Base-by-base conservation (phyloP, 2,797 vertebrate genomes). In the Pristis pectinata region DNA sequence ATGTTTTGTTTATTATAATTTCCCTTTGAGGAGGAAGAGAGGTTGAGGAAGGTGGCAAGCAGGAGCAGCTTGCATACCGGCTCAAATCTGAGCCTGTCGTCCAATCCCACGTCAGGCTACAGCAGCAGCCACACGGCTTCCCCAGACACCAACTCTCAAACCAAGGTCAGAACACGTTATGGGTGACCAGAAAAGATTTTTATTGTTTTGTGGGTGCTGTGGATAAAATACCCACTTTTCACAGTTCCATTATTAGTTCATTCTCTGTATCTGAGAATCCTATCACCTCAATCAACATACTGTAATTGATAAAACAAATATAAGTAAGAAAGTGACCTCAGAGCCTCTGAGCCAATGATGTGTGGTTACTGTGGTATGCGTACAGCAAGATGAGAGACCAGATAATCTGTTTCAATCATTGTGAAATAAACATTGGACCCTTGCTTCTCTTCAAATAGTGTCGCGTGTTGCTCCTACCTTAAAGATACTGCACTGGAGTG, bases 51-150 rank as follows among this genome's bases (percentile, higher is more conserved):
- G 2, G 97, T 97, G 93, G 97, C 97, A 94, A 98, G 98, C 96
- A 98, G 97, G 95, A 99, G 98, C 97, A 98, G 98, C 87, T 96
- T 98, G 96, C 98, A 97, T 95, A 99, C 98, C 22, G 97, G 97
- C 94, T 99, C 99, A 95, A 98, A 97, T 94, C 97, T 98, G 94
- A 99, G 99, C 95, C 97, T 99, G 30, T 99, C 98, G 8, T 99
- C 99, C 83, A 98, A 98, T 61, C 97, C 98, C 64, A 99, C 99
- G 0, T 99, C 99, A 44, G 99, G 98, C 7, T 99, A 99, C 96
- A 98, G 98, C 95, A 99, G 98, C 85, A 98, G 98, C 94, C 98
- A 98, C 95, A 95, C 98, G 0, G 96, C 2, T 9, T 95, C 79
- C 96, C 96, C 34, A 94, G 96, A 3, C 96, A 76, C 19, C 70